Conservation (phyloP, 1,140 invertebrate genomes). For the Brevipalpus yothersi region DNA sequence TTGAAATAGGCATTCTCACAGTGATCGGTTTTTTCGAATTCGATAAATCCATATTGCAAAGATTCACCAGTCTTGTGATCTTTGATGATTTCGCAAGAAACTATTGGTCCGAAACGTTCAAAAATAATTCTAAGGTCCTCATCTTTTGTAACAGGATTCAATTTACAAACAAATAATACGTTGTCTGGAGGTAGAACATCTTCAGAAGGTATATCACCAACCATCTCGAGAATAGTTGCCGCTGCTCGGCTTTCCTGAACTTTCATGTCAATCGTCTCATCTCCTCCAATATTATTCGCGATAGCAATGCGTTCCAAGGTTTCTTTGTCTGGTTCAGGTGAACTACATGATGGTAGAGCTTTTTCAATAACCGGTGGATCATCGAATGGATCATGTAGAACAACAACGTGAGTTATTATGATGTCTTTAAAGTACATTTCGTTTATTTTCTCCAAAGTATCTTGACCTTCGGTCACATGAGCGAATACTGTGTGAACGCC, state of each 20-base stretch:
- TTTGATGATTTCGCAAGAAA: slow-evolving; percentile 85
- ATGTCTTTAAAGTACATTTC: slow-evolving; percentile 89
- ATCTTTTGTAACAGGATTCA: slow-evolving; percentile 96
- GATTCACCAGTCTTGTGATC: slow-evolving; percentile 81
- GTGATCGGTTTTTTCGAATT: slow-evolving; percentile 71
- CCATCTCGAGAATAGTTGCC: slow-evolving; percentile 93
- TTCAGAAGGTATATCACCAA: slow-evolving; percentile 87
- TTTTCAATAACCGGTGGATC: slow-evolving; percentile 45
- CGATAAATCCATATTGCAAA: slow-evolving; percentile 96
- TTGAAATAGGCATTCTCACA: slow-evolving; percentile 98
- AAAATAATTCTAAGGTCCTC: slow-evolving; percentile 97
- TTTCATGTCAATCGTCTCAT: slow-evolving; percentile 54
- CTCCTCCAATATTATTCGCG: slow-evolving; percentile 84
- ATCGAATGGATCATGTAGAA: slow-evolving; percentile 85
- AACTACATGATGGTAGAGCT: slow-evolving; percentile 39
- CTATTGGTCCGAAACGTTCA: slow-evolving; percentile 78
- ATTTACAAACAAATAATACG: slow-evolving; percentile 95
- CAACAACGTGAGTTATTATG: slow-evolving; percentile 83
- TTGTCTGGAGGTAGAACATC: slow-evolving; percentile 96
- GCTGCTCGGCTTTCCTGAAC: slow-evolving; percentile 81
- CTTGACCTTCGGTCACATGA: slow-evolving; percentile 74
- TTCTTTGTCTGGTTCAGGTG: slow-evolving; percentile 63
- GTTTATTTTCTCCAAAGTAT: slow-evolving; percentile 67
- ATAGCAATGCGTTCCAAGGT: slow-evolving; percentile 60
- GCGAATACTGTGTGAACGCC: slow-evolving; percentile 88